Conservation (phyloP, 2,888 invertebrate species). For the Scaptomyza parva region DNA sequence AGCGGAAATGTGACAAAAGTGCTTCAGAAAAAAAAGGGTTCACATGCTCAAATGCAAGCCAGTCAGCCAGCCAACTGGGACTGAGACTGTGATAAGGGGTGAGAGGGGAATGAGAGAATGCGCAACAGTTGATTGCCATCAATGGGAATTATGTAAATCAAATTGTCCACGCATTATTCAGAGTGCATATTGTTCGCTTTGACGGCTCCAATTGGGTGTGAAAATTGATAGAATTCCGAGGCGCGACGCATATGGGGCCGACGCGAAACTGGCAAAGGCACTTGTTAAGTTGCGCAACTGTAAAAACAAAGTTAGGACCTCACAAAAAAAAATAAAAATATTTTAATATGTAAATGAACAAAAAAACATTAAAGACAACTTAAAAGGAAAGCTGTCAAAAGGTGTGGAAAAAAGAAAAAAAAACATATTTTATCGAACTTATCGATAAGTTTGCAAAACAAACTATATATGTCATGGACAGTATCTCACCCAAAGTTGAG, state of each 20-base stretch:
- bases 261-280: not conserved
- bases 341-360: not conserved
- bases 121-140: conserved; percentile 75
- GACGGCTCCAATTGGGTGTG: conserved; percentile 61
- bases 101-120: conserved; percentile 4
- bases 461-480: no score
- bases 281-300: conserved; percentile 7
- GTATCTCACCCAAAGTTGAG: no score
- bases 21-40: conserved; percentile 50
- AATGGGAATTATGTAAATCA: conserved; percentile 73
- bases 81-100: not conserved
- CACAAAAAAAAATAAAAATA: not conserved
- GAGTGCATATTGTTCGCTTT: conserved; percentile 52
- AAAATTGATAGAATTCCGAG: conserved; percentile 40
- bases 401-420: no score
- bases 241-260: not conserved
- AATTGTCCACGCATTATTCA: conserved; percentile 66
- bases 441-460: no score
- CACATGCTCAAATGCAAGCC: conserved; percentile 4
- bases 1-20: conserved; percentile 52
- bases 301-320: conserved; percentile 13
- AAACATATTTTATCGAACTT: no score
- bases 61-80: conserved; percentile 1
- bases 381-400: no score
- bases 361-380: not conserved